Evolutionary conservation across 2,888 invertebrate genomes (phyloP), one percentile per base, ranked within the genome.

Genomic region (Saturnia pavonia): DNA sequence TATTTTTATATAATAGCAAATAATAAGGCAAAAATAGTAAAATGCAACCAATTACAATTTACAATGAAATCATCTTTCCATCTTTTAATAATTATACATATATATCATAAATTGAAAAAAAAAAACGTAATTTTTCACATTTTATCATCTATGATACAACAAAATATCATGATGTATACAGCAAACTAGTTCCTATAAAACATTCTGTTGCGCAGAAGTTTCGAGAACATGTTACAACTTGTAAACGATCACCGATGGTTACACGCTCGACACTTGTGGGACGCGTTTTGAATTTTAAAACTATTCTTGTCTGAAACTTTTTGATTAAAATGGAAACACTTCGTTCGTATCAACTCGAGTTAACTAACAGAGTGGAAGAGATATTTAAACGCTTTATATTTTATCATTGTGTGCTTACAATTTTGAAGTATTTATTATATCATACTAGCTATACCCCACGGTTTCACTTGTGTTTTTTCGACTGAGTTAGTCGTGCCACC

Each of bases 181-280:
- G 11, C n/a, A 70, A 70, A 70, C 60, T 70, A 45, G 12, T 19
- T 70, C n/a, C 45, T 25, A 68, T 68, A 68, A 70, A 70, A 70
- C 70, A 70, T 48, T 45, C 25, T 16, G 60, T 34, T 45, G 16
- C 6, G 45, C 22, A 34, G 57, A 68, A 68, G 27, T 45, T 67
- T 43, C 27, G 7, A 45, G 34, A 27, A 63, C 34, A n/a, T 63
- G 60, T 60, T 48, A 63, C 67, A 67, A 63, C 22, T 70, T 66
- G 66, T 51, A 42, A 70, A 66, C 42, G 40, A 66, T 42, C 42
- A 2, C 42, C n/a, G 40, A 25, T 22, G 63, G 34, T 40, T 68
- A 11, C 40, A 42, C 45, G 22, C 34, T 48, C 57, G 57, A 25
- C 43, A 63, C 67, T 25, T 66, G 22, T 51, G 69, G 34, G 34